Evolutionary conservation across 2,797 vertebrate species (phyloP).

Genomic region (Ctenochaetus hawaiiensis): DNA sequence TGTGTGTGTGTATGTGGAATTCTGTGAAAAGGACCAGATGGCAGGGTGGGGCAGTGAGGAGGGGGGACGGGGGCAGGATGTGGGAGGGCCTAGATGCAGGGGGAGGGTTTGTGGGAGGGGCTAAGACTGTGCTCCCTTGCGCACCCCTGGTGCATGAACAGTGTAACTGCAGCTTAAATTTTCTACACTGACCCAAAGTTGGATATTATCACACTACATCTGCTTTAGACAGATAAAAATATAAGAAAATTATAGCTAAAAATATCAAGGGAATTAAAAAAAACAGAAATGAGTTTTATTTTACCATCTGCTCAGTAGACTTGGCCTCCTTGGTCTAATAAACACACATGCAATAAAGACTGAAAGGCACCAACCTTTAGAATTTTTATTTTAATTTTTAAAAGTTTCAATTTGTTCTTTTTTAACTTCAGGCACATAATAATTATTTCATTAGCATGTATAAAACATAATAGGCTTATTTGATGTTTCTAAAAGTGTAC

Average conservation of each 20-base stretch:
- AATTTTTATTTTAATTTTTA: background rate
- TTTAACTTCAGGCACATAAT: background rate
- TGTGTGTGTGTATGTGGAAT: constrained; percentile 52
- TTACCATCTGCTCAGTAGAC: background rate
- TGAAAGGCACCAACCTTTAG: background rate
- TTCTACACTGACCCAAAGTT: constrained; percentile 22
- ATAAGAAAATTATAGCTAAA: background rate
- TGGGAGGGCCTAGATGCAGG: constrained; percentile 72
- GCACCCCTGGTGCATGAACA: constrained; percentile 89
- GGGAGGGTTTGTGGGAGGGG: constrained; percentile 80
- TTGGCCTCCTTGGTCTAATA: background rate
- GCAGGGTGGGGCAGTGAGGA: constrained; percentile 85
- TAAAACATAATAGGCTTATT: background rate
- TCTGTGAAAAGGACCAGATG: constrained; percentile 87
- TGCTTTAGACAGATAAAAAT: constrained; percentile 9
- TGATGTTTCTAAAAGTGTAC: background rate
- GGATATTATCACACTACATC: background rate
- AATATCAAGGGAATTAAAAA: background rate
- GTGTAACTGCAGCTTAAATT: constrained; percentile 70
- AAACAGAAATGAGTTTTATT: background rate
- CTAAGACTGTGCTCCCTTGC: constrained; percentile 91
- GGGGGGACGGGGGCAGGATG: constrained; percentile 80
- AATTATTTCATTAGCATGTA: background rate
- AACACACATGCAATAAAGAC: background rate
- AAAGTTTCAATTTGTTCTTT: background rate